These are phyloP conservation scores for Sturnira hondurensis DNA, from an alignment of 2,113 vertebrate genomes.

Conservation along the genomic window DNA sequence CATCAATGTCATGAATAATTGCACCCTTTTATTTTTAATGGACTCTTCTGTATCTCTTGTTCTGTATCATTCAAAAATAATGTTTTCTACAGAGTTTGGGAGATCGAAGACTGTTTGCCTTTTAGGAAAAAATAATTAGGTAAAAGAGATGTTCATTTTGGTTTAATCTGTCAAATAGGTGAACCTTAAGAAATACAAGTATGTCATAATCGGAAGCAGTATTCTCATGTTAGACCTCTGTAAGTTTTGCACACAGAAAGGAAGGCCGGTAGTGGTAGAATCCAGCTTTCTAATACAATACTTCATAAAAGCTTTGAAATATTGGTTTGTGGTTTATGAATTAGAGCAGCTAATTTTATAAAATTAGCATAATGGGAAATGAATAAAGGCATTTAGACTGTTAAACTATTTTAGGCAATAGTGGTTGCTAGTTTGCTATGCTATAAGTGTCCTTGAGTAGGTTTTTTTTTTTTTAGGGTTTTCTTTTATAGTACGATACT, in stretches of 20 bases:
- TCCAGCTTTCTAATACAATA: slow-evolving; percentile 54
- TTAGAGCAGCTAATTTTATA: slow-evolving; percentile 69
- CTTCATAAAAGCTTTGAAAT: slow-evolving; percentile 59
- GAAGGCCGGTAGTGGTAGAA: slow-evolving; percentile 52
- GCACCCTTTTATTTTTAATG: not conserved
- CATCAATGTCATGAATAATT: not conserved
- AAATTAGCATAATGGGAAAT: slow-evolving; percentile 66
- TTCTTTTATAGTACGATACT: slow-evolving; percentile 32
- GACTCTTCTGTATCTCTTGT: not conserved
- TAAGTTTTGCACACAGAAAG: slow-evolving; percentile 55
- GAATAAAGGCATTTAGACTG: slow-evolving; percentile 54
- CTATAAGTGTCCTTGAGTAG: slow-evolving; percentile 34
- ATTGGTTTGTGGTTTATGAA: slow-evolving; percentile 63
- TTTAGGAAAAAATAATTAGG: slow-evolving; percentile 12
- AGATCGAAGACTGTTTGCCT: slow-evolving; percentile 11
- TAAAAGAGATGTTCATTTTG: slow-evolving; percentile 29
- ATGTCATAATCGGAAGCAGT: not conserved
- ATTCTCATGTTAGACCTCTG: slow-evolving; percentile 23
- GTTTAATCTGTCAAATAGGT: slow-evolving; percentile 34
- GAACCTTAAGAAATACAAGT: slow-evolving; percentile 39
- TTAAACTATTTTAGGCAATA: slow-evolving; percentile 61
- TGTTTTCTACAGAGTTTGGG: slow-evolving; percentile 37
- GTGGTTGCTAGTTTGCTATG: slow-evolving; percentile 43
- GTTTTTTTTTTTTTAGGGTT: slow-evolving; percentile 53
- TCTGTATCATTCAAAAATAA: not conserved